Percentiles rank a stretch among this genome's conserved stretches.
Evolutionary conservation across 2,113 vertebrate species (phyloP).

Genomic region (Grus americana): DNA sequence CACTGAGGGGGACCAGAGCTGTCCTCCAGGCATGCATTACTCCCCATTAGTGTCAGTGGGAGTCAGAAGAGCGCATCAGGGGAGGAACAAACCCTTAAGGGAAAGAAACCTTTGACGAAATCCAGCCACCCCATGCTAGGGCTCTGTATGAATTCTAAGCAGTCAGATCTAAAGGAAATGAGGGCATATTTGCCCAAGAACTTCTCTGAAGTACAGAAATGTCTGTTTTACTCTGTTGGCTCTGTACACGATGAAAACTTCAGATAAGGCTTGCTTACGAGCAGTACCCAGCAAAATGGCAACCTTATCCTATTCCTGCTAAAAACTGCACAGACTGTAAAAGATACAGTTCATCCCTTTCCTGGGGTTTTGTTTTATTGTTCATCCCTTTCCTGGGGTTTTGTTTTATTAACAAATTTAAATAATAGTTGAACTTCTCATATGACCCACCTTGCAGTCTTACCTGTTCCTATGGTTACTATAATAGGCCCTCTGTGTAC

Average conservation of each 20-base stretch:
- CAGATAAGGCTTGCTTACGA: not conserved
- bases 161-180: not conserved
- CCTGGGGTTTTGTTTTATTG: too few relatives aligned
- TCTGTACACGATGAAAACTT: not conserved
- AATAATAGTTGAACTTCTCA: not conserved
- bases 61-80: not conserved
- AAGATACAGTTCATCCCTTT: not conserved
- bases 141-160: constrained; percentile 1
- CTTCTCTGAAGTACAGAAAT: not conserved
- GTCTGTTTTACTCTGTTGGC: not conserved
- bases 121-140: not conserved
- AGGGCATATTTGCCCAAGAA: not conserved
- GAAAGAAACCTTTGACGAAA: not conserved
- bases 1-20: not conserved
- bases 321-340: not conserved
- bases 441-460: not conserved
- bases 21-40: not conserved
- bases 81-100: constrained; percentile 5
- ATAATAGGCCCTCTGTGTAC: not conserved
- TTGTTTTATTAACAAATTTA: not conserved
- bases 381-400: not conserved
- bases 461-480: not conserved
- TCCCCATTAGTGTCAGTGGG: not conserved
- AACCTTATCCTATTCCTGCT: not conserved
- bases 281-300: not conserved